These are phyloP conservation scores for Lagenorhynchus albirostris DNA, from an alignment of 2,113 vertebrate species.

Conservation along the genomic window DNA sequence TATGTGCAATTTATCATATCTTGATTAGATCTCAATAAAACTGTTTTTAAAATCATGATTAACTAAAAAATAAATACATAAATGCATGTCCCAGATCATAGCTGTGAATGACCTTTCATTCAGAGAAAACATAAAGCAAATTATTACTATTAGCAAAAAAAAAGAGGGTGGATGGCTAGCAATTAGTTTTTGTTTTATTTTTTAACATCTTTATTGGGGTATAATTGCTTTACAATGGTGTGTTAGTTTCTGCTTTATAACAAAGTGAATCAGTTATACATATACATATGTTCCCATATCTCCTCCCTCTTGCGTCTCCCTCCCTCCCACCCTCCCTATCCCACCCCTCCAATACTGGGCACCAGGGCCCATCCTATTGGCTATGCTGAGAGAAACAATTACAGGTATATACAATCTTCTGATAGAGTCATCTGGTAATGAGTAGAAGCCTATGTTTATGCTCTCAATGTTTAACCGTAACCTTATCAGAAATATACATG, in stretches of 20 bases:
- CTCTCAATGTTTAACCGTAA: neutral
- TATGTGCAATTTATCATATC: neutral
- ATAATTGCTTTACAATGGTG: no score
- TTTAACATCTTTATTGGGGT: no score
- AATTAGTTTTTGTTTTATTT: neutral
- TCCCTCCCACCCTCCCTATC: no score
- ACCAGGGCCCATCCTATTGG: neutral
- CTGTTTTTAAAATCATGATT: neutral
- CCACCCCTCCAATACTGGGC: neutral
- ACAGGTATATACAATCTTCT: neutral
- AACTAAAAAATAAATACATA: neutral
- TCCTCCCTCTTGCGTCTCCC: no score
- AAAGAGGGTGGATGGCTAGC: neutral
- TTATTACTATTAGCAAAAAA: neutral
- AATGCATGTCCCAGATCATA: neutral
- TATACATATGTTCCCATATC: no score
- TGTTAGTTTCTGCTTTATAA: no score
- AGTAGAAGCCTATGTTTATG: neutral
- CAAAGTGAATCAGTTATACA: no score
- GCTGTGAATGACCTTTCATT: neutral
- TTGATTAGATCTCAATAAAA: neutral
- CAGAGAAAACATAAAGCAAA: neutral
- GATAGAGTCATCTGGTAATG: neutral
- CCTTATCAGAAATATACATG: neutral
- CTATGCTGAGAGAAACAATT: neutral